These are phyloP conservation scores for Neoseiulus cucumeris DNA, from an alignment of 1,140 invertebrate species.

Conservation along the genomic window DNA sequence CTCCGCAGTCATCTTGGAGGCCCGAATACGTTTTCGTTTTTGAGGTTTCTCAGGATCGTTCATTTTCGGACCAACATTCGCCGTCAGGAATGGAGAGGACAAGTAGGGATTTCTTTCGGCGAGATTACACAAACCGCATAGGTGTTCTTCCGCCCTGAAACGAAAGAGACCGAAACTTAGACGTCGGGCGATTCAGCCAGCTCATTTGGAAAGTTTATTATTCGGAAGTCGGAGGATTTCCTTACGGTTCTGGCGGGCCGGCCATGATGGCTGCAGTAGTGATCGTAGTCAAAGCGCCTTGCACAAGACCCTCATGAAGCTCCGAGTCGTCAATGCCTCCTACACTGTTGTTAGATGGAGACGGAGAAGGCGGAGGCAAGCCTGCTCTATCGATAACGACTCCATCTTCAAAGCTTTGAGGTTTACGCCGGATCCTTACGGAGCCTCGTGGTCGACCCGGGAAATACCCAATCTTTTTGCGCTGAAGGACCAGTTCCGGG, in stretches of 20 bases:
- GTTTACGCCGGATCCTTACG: not conserved
- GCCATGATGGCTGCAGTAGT: constrained; percentile 8
- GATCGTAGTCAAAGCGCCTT: constrained; percentile 2
- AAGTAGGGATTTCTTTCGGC: constrained; percentile 9
- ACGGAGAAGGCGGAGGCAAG: not conserved
- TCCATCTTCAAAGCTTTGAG: not conserved
- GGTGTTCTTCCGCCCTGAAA: not conserved
- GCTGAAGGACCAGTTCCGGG: not conserved
- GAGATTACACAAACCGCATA: constrained; percentile 5
- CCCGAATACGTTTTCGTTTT: constrained; percentile 6
- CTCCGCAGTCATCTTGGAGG: constrained; percentile 2
- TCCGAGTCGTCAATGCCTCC: not conserved
- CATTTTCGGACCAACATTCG: not conserved
- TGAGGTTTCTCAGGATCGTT: constrained; percentile 10
- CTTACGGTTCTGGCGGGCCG: constrained; percentile 4
- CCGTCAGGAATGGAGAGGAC: constrained; percentile 4
- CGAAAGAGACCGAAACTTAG: not conserved
- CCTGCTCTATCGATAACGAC: not conserved
- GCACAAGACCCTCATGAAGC: not conserved
- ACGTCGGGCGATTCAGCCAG: not conserved
- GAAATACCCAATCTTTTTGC: not conserved
- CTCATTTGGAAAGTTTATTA: too few species aligned
- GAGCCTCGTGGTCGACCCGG: constrained; percentile 1
- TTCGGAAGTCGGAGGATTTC: not conserved
- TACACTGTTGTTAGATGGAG: not conserved